A percentile compares a stretch with the other conserved stretches of the same genome.
Conservation (phyloP, 1,140 invertebrate genomes). For the Heliothis subflexa region DNA sequence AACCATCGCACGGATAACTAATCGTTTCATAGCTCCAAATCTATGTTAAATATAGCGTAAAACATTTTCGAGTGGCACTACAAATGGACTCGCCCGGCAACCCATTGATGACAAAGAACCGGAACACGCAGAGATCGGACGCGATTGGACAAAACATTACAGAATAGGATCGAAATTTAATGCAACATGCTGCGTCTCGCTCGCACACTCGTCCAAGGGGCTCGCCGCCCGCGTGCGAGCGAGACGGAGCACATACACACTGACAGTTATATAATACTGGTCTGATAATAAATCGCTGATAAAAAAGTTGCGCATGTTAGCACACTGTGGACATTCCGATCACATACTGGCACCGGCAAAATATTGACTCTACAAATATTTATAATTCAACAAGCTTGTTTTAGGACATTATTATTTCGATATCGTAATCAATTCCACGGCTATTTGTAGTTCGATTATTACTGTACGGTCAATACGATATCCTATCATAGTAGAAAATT, state of each 20-base stretch:
- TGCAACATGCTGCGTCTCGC: slow-evolving; percentile 72
- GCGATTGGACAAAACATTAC: slow-evolving; percentile 85
- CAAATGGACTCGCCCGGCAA: slow-evolving; percentile 84
- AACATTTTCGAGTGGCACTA: slow-evolving; percentile 71
- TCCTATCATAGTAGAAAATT: background rate
- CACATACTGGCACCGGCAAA: slow-evolving; percentile 6
- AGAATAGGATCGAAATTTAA: slow-evolving; percentile 85
- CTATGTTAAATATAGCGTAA: slow-evolving; percentile 72
- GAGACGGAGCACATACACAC: slow-evolving; percentile 64
- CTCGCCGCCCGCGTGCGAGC: slow-evolving; percentile 53
- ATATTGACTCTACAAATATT: background rate
- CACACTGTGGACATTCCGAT: slow-evolving; percentile 61
- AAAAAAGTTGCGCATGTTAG: slow-evolving; percentile 74
- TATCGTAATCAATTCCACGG: background rate
- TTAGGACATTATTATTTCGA: background rate
- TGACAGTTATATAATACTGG: slow-evolving; percentile 78
- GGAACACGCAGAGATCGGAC: slow-evolving; percentile 86
- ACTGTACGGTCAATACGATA: no score
- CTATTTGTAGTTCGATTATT: background rate
- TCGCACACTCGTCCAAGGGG: slow-evolving; percentile 52
- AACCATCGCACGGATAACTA: slow-evolving; percentile 42
- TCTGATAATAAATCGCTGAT: slow-evolving; percentile 83
- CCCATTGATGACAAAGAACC: slow-evolving; percentile 88
- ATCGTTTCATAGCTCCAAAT: slow-evolving; percentile 56
- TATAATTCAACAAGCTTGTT: slow-evolving; percentile 1